A percentile compares a stretch with the other conserved stretches of the same genome.
These are phyloP conservation scores for Cephus cinctus DNA, from an alignment of 1,140 invertebrate species.

Conservation along the genomic window DNA sequence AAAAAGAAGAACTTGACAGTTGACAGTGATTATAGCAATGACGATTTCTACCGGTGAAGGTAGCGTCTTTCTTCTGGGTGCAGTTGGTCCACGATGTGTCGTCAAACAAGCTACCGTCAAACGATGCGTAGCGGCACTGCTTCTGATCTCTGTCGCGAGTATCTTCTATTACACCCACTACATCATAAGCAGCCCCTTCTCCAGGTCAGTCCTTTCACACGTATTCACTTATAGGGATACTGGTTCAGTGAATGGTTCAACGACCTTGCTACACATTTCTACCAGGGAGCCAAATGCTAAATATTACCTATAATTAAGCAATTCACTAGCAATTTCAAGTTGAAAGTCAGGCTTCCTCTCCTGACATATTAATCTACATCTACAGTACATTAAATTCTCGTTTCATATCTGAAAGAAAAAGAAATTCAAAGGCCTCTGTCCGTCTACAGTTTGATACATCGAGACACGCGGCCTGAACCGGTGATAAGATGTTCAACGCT, in stretches of 20 bases:
- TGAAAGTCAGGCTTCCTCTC: too few species aligned
- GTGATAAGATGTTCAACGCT: slow-evolving; percentile 76
- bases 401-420: too few species aligned
- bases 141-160: slow-evolving; percentile 67
- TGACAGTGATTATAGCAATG: slow-evolving; percentile 42
- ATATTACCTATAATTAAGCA: too few species aligned
- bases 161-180: slow-evolving; percentile 76
- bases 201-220: slow-evolving; percentile 67
- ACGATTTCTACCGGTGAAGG: slow-evolving; percentile 47
- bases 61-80: slow-evolving; percentile 48
- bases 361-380: background rate
- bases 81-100: slow-evolving; percentile 57
- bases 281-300: too few species aligned
- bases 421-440: too few species aligned
- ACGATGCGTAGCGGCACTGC: slow-evolving; percentile 67
- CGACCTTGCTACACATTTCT: too few species aligned
- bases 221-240: too few species aligned
- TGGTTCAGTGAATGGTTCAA: too few species aligned
- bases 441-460: slow-evolving; percentile 74
- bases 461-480: slow-evolving; percentile 73
- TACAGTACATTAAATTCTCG: slow-evolving; percentile 19
- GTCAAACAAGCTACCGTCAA: slow-evolving; percentile 69
- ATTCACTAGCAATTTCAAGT: too few species aligned
- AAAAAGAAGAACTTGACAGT: too few species aligned
- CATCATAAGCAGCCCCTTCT: slow-evolving; percentile 67